Evolutionary conservation across 2,888 invertebrate species (phyloP), one percentile per base, ranked within the genome.

Genomic region (Pinctada fucata): DNA sequence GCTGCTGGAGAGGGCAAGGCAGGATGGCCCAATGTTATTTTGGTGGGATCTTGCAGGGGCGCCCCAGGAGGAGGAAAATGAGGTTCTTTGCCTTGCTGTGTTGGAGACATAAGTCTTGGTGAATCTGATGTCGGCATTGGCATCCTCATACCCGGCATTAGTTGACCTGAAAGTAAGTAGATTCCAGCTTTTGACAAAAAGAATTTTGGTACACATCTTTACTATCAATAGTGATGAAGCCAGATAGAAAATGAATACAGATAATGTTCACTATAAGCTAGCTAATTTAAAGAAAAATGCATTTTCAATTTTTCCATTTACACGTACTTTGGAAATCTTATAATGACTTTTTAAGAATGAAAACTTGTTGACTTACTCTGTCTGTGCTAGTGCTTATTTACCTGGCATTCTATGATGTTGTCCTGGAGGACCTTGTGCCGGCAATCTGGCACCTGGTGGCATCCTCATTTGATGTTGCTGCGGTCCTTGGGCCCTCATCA

Each of bases 401-500:
- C 47, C 52, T 64, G 73, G 73, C 78, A 78, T 74, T 64, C 69
- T 72, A n/a, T 65, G 72, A 52, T 48, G 65, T 47, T 58, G 58
- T 31, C 31, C 31, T 49, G 50, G 70, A 10, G 10, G 63, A 1
- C 31, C 73, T 65, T 13, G n/a, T 50, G 66, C 66, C 50, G 74
- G 66, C 3, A 65, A 74, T 31, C 8, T n/a, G 65, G 66, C 45
- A 10, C 74, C 65, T 3, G 75, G 75, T 67, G 74, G 74, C 49
- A 68, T 67, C 3, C 51, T 66, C 75, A 75, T 75, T 6, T 13
- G 8, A 47, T 51, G 13, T 68, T 67, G 66, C 13, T 65, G 75
- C 49, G 67, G 45, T 5, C 3, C 51, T 13, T 77, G 83, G 47
- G 81, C 83, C 58, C 83, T 83, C 80, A 83, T 82, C 83, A 86